These are phyloP conservation scores for Marasmarcha lunaedactyla DNA, from an alignment of 2,888 invertebrate species.

Conservation along the genomic window DNA sequence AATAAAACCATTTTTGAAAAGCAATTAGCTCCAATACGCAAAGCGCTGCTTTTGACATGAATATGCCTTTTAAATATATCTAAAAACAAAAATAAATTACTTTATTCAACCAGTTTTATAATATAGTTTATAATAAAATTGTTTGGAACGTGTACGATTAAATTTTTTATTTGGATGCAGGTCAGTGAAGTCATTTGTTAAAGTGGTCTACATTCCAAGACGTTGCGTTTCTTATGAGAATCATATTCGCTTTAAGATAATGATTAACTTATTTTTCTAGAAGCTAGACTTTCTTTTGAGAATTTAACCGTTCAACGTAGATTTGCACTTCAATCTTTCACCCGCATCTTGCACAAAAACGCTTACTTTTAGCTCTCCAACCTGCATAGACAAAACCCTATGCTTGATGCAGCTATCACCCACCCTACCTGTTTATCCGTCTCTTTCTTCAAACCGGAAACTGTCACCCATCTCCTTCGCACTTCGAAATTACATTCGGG, in stretches of 20 bases:
- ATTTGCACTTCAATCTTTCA: conserved; percentile 2
- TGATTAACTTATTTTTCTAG: no score
- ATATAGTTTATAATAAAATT: conserved; percentile 45
- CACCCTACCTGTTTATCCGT: conserved; percentile 47
- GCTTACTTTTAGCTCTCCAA: background rate
- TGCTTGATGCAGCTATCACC: conserved; percentile 42
- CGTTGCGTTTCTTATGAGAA: background rate
- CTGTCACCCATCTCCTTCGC: conserved; percentile 40
- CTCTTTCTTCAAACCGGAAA: conserved; percentile 31
- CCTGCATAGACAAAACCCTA: conserved; percentile 43
- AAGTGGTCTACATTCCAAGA: conserved; percentile 16
- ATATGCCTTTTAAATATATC: background rate
- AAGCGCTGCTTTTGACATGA: conserved; percentile 3
- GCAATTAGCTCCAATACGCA: background rate
- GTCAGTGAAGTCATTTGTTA: conserved; percentile 51
- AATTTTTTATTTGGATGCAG: conserved; percentile 49
- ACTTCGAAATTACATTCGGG: conserved; percentile 60
- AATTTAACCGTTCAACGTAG: no score
- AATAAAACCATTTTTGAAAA: conserved; percentile 1
- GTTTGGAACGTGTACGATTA: conserved; percentile 36
- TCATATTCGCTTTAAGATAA: no score
- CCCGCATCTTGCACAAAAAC: conserved; percentile 21
- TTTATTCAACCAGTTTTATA: conserved; percentile 34
- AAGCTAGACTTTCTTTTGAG: no score
- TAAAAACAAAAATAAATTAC: conserved; percentile 22